Evolutionary conservation across 2,113 vertebrate genomes (phyloP), one percentile per base, ranked within the genome.

Genomic region (Lepidothrix coronata): DNA sequence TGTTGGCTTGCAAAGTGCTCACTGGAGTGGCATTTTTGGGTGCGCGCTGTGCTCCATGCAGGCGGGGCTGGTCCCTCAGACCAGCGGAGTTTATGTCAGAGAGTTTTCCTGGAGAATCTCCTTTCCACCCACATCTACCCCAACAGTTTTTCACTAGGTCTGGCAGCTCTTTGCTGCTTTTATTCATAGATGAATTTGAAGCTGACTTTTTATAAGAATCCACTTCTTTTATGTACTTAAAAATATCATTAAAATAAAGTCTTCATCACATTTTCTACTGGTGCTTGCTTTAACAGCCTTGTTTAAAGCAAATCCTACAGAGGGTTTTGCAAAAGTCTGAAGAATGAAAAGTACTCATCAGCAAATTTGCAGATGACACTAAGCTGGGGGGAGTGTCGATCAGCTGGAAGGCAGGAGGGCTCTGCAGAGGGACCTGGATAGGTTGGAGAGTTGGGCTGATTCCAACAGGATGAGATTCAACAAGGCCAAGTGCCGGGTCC

Each of bases 191-290:
- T 68, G 41, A 85, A 54, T 82, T 89, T 85, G 57, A 89, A 85
- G 61, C 16, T 24, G n/a, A 58, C 28, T 41, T 88, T 88, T 79
- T 86, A 28, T 77, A 49, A 48, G 28, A 83, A 74, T 35, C 43
- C 25, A 21, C 17, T 44, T 70, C 78, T 62, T 55, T 59, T 25
- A 46, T 49, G 41, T 51, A 58, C 46, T 88, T 63, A 62, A 66
- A 91, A 93, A 77, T 51, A 80, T 59, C 37, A 91, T 63, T 66
- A 67, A 91, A 94, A 89, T 41, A 70, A 88, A 70, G 8, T 55
- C 66, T 62, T 75, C 51, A 15, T 71, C 27, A n/a, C 61, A 58
- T 73, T 77, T 94, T 84, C 19, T 52, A 22, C 80, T 2, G 6
- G 25, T 0, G 0, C 23, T 82, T 89, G 49, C n/a, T 68, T 54